Percentiles rank a stretch among this genome's conserved stretches.
Conservation (phyloP, 2,888 invertebrate genomes). For the Drosophila tripunctata region DNA sequence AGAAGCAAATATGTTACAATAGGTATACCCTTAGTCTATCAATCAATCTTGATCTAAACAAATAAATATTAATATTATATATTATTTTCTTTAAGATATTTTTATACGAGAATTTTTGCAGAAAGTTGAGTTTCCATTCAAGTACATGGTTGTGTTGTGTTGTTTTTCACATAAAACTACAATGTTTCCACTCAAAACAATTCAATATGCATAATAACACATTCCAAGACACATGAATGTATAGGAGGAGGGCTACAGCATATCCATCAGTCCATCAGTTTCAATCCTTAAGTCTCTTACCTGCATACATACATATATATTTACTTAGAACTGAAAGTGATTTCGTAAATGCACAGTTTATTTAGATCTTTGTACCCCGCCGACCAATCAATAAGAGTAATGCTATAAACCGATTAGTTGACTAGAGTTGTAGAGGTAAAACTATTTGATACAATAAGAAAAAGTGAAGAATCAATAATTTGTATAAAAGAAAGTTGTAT, state of each 20-base stretch:
- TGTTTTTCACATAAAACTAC: background rate
- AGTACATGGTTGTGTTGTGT: too few relatives aligned
- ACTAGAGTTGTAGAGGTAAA: constrained; percentile 25
- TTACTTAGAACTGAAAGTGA: constrained; percentile 36
- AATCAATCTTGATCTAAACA: too few relatives aligned
- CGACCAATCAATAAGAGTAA: constrained; percentile 56
- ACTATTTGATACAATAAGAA: constrained; percentile 28
- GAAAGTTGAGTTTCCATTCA: background rate
- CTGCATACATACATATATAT: constrained; percentile 3
- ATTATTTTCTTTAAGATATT: too few relatives aligned
- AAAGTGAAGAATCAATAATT: constrained; percentile 65
- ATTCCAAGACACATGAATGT: too few relatives aligned
- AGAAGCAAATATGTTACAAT: too few relatives aligned
- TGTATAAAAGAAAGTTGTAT: constrained; percentile 66
- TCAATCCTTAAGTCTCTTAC: background rate
- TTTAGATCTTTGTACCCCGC: constrained; percentile 47
- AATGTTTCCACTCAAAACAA: background rate
- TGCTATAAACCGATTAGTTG: constrained; percentile 72
- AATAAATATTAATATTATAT: too few relatives aligned
- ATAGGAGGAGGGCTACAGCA: background rate
- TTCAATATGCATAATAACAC: too few relatives aligned
- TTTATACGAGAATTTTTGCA: background rate
- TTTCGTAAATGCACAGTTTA: constrained; percentile 53
- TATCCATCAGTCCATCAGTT: background rate
- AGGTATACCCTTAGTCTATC: too few relatives aligned